A percentile compares a stretch with the other conserved stretches of the same genome.
Conservation (phyloP, 2,797 vertebrate genomes). For the Pipistrellus pygmaeus region DNA sequence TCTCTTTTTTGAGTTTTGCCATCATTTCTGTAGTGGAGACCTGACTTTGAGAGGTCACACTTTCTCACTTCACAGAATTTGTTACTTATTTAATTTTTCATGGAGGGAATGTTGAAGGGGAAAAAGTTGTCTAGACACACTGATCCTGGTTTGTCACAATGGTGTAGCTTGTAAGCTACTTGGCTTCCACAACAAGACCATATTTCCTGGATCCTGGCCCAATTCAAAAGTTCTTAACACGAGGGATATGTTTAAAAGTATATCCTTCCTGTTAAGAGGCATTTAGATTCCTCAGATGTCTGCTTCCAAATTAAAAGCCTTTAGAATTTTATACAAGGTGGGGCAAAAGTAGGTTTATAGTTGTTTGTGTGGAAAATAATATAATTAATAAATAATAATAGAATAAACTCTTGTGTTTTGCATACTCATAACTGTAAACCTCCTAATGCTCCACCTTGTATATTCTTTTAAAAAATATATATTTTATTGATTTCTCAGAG, state of each 20-base stretch:
- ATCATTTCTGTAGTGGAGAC: neutral
- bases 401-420: neutral
- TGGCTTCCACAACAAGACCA: neutral
- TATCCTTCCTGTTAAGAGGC: neutral
- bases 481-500: too few relatives aligned
- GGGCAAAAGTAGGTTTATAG: neutral
- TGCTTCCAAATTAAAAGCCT: neutral
- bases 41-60: neutral
- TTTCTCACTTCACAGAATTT: neutral
- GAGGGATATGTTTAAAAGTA: neutral
- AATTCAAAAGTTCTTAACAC: neutral
- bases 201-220: neutral
- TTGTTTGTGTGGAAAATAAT: neutral
- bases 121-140: neutral
- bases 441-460: neutral
- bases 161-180: neutral
- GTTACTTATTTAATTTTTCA: conserved; percentile 20
- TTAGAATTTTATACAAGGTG: neutral
- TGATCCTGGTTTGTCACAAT: neutral
- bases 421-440: neutral
- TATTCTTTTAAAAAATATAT: neutral
- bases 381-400: neutral
- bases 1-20: neutral
- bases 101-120: neutral
- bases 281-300: neutral